These are phyloP conservation scores for Macropis europaea DNA, from an alignment of 2,888 invertebrate genomes.

Conservation along the genomic window DNA sequence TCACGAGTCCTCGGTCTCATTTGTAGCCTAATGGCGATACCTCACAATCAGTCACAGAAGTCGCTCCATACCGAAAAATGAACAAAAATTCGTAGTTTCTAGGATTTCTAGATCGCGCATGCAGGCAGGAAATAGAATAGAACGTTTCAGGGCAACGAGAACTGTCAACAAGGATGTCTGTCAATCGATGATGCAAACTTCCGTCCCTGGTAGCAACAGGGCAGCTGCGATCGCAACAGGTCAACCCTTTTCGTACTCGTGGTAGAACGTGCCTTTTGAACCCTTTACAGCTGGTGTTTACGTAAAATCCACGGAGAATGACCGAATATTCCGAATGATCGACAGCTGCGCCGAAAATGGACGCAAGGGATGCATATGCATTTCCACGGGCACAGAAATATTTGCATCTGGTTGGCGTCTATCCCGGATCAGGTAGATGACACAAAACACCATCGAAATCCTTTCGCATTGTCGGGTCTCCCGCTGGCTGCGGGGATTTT, in stretches of 20 bases:
- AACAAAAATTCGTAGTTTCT: no score
- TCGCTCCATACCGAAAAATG: no score
- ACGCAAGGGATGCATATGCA: neutral
- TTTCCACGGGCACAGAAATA: slow-evolving; percentile 12
- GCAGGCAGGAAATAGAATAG: no score
- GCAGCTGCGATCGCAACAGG: slow-evolving; percentile 69
- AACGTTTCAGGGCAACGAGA: neutral
- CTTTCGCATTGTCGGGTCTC: neutral
- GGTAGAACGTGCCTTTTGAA: slow-evolving; percentile 7
- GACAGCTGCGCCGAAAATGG: slow-evolving; percentile 26
- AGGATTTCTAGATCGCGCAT: neutral
- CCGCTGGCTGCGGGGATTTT: neutral
- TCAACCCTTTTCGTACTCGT: slow-evolving; percentile 58
- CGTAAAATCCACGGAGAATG: slow-evolving; percentile 64
- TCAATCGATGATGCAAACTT: slow-evolving; percentile 37
- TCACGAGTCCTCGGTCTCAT: no score
- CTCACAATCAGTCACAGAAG: no score
- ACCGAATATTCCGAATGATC: slow-evolving; percentile 42
- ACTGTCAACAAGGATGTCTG: slow-evolving; percentile 10
- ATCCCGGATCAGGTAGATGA: slow-evolving; percentile 8
- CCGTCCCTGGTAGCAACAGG: neutral
- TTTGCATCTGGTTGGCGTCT: slow-evolving; percentile 51
- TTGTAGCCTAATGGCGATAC: no score
- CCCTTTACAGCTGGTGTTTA: slow-evolving; percentile 67
- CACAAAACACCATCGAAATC: neutral